Conservation (phyloP, 2,888 invertebrate species). For the Spodoptera littoralis region DNA sequence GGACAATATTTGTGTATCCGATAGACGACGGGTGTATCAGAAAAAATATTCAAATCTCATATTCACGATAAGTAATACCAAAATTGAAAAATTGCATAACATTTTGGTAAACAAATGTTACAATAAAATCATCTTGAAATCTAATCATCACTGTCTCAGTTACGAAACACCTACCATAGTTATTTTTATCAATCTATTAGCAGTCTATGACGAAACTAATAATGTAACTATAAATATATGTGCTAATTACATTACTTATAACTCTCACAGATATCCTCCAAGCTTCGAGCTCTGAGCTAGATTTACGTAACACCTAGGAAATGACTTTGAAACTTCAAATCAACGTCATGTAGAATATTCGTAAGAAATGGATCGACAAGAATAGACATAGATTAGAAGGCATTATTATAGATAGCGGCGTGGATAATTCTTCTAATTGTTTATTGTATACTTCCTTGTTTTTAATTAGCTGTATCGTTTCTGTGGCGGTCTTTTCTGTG, state of each 20-base stretch:
- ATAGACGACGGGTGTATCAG: too few species aligned
- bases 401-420: too few species aligned
- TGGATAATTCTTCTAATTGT: not conserved
- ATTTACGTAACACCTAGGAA: conserved; percentile 54
- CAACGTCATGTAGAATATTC: conserved; percentile 34
- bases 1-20: too few species aligned
- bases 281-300: conserved; percentile 1
- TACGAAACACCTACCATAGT: too few species aligned
- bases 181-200: not conserved
- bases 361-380: conserved; percentile 36
- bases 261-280: conserved; percentile 17
- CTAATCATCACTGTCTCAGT: too few species aligned
- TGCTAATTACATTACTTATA: conserved; percentile 27
- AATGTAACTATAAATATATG: conserved; percentile 10
- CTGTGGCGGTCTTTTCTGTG: too few species aligned
- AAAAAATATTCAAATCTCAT: too few species aligned
- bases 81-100: too few species aligned
- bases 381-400: conserved; percentile 37
- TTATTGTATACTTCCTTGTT: not conserved
- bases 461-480: too few species aligned
- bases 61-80: too few species aligned
- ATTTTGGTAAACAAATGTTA: too few species aligned
- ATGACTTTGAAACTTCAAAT: conserved; percentile 30
- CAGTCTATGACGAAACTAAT: not conserved
- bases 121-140: too few species aligned